Evolutionary conservation across 2,888 invertebrate genomes (phyloP).

Genomic region (Zaprionus obscuricornis): DNA sequence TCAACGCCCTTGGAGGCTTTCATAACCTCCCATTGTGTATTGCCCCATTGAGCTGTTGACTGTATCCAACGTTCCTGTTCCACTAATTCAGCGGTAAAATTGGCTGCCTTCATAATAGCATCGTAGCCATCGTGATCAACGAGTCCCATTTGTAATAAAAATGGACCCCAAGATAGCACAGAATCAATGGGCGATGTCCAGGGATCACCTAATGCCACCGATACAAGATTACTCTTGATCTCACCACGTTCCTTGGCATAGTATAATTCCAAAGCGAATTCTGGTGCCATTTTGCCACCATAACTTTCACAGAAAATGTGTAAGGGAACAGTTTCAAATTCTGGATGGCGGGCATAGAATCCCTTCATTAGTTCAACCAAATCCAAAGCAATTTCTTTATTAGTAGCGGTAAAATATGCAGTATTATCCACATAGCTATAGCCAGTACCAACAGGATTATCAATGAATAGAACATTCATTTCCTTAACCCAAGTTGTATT

Average conservation of each 20-base stretch:
- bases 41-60: conserved; percentile 87
- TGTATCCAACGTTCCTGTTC: conserved; percentile 85
- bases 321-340: conserved; percentile 89
- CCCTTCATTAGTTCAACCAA: conserved; percentile 88
- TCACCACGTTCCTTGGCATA: conserved; percentile 87
- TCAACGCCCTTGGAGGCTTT: conserved; percentile 87
- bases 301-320: conserved; percentile 96
- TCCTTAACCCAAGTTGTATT: conserved; percentile 90
- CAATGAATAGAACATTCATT: conserved; percentile 93
- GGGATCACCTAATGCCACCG: conserved; percentile 93
- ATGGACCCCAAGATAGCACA: conserved; percentile 92
- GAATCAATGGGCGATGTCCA: conserved; percentile 96
- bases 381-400: conserved; percentile 89
- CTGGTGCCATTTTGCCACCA: conserved; percentile 96
- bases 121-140: conserved; percentile 88
- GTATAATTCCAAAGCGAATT: conserved; percentile 87
- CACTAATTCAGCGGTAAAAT: conserved; percentile 85
- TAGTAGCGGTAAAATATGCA: conserved; percentile 84
- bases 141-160: conserved; percentile 88
- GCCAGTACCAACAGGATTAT: conserved; percentile 95
- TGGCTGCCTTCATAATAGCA: conserved; percentile 85
- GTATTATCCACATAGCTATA: conserved; percentile 90
- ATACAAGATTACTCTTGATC: conserved; percentile 88
- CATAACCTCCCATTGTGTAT: conserved; percentile 87
- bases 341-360: conserved; percentile 87